Base-by-base conservation (phyloP, 2,888 invertebrate species). In the Nemotelus nigrinus region DNA sequence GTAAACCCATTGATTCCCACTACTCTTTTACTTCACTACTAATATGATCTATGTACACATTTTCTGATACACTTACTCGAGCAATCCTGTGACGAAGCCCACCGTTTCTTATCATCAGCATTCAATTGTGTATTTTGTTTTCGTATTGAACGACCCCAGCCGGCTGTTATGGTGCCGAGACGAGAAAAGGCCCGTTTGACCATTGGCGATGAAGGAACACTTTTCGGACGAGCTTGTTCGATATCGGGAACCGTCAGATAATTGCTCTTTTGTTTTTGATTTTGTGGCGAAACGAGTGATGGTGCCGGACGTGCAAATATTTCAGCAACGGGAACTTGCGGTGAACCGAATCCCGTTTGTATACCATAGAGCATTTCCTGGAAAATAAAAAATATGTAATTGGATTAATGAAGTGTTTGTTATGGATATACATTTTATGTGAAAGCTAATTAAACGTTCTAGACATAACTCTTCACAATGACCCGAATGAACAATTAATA, bases 301-400 rank as follows among this genome's bases (percentile, higher is more conserved):
- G 96, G 96, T 8, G 94, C 96, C 2, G 96, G 96, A 77, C 96
- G 90, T 0, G 96, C 92, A 77, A 96, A 88, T 68, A 96, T 88
- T 86, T 96, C 96, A 0, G 96, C 96, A 2, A 96, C 96, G 0
- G 96, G 96, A 80, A 96, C 96, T 88, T 96, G 96, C 0, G 96
- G 96, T 67, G 96, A 96, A 3, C 96, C 96, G 85, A 96, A 96
- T 74, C 96, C 96, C 0, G 96, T 94, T 85, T 96, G 96, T 83
- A 97, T 96, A 78, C 97, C 97, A 86, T 97, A 97, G 71, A 97
- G 88, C 96, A 97, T 96, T 88, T 97, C 96, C 89, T 97, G 94
- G 10, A 58, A 63, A 82, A 95, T 92, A 83, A 78, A 67, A 79
- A 43, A n/a, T 25, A 70, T 45, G 55, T n/a, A 45, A 43, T 25